Base-by-base conservation (phyloP, 2,888 invertebrate genomes). In the Eilema caniola region DNA sequence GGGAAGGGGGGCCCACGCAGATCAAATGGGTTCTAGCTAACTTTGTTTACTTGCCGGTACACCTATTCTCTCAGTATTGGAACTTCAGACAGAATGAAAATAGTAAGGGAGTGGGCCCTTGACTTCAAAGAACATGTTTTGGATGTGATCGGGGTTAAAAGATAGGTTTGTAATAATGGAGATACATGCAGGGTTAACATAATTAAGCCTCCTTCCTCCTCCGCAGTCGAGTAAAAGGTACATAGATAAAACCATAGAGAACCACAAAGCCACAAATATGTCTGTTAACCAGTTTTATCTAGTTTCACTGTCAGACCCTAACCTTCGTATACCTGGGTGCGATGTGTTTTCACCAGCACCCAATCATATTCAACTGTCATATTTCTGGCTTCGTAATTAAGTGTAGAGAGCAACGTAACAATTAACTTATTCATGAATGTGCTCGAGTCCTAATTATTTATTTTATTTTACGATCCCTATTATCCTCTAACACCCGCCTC, bases 391-490 rank as follows among this genome's bases (percentile, higher is more conserved):
- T 77, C 80, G 88, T 90, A 90, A 92, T 92, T 89, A 92, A 91
- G 87, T 82, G 82, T 78, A 78, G 84, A 83, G 74, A 76, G 91
- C 90, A 91, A 83, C 86, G 88, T 85, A 81, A 89, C 90, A 90
- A 90, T 93, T 92, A 92, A 92, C 88, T 94, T 92, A 94, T 94
- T 94, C 93, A 94, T 93, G 93, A 93, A 90, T 90, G 88, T 88
- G 86, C 91, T 83, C 82, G 86, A 79, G 86, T 85, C 88, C 89
- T 93, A 93, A 94, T 94, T 94, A 94, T 94, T 94, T 93, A 94
- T 92, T 93, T 93, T 93, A 94, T 93, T 94, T 94, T 94, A 94
- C 90, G 93, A 91, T 84, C 85, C 87, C 93, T 90, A 92, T 94
- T 93, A 93, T 91, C 91, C 89, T 85, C 89, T 89, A 87, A 89